These are phyloP conservation scores for Melangyna quadrimaculata DNA, from an alignment of 2,888 invertebrate genomes.

Conservation along the genomic window DNA sequence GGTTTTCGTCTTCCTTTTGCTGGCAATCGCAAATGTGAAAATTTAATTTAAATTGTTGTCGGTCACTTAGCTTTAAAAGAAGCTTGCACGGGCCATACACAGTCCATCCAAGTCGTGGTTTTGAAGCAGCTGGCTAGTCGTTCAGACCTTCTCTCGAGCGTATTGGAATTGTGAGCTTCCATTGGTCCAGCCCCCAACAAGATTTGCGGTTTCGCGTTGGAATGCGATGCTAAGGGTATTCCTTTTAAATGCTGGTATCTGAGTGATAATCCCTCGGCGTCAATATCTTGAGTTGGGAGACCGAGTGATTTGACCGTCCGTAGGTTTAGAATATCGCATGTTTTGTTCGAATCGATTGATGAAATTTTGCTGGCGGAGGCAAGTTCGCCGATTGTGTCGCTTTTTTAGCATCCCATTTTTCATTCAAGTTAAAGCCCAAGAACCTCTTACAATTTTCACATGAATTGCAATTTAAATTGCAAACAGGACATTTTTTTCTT, in stretches of 20 bases:
- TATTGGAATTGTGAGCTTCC: neutral
- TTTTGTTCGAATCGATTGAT: neutral
- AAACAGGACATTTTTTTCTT: neutral
- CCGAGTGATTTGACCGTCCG: neutral
- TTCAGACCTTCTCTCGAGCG: neutral
- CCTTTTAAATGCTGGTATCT: neutral
- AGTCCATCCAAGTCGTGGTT: neutral
- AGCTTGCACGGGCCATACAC: neutral
- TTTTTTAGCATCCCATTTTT: neutral
- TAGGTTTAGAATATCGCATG: neutral
- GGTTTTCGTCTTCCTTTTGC: neutral
- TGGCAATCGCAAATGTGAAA: neutral
- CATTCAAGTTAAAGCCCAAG: neutral
- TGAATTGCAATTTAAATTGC: neutral
- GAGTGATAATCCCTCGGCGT: neutral
- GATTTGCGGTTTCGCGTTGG: neutral
- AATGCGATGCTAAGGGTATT: neutral
- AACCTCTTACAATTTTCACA: neutral
- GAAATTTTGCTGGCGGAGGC: neutral
- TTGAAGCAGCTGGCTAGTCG: constrained; percentile 1
- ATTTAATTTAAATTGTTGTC: neutral
- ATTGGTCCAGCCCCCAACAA: neutral
- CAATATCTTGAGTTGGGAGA: neutral
- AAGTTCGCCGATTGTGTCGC: neutral
- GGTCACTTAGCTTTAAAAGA: neutral